A percentile compares a stretch with the other conserved stretches of the same genome.
Conservation (phyloP, 2,797 vertebrate species). For the Glyptemys insculpta region DNA sequence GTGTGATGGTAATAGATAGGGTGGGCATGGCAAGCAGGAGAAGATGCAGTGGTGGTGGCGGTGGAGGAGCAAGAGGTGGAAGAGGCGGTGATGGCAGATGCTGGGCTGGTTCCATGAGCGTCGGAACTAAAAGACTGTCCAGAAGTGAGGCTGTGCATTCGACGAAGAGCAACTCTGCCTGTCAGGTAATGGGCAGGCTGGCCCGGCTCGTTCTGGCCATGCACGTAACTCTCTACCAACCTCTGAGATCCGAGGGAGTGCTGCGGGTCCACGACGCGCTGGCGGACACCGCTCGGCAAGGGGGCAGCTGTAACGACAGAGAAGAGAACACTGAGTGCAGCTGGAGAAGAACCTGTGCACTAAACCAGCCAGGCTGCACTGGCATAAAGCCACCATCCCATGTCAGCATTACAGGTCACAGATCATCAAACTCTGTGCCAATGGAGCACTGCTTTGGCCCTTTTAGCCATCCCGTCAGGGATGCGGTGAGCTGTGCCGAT, state of each 20-base stretch:
- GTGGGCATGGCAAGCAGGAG: conserved; percentile 81
- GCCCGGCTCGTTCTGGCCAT: conserved; percentile 82
- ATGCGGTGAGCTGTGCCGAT: neutral
- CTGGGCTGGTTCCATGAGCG: conserved; percentile 72
- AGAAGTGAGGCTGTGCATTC: conserved; percentile 90
- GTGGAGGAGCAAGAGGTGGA: conserved; percentile 83
- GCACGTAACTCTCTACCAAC: conserved; percentile 94
- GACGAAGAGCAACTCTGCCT: conserved; percentile 84
- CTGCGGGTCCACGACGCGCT: conserved; percentile 94
- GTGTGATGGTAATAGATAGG: conserved; percentile 89
- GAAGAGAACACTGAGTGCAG: neutral
- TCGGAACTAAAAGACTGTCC: conserved; percentile 86
- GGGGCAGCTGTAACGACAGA: conserved; percentile 89
- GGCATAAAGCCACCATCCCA: accelerated
- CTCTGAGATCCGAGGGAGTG: conserved; percentile 95
- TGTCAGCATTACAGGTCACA: accelerated
- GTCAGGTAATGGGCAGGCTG: conserved; percentile 81
- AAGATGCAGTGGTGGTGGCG: conserved; percentile 78
- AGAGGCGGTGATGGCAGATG: conserved; percentile 76
- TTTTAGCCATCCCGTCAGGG: accelerated
- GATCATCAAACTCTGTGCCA: neutral
- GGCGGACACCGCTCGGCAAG: conserved; percentile 92
- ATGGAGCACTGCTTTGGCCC: neutral
- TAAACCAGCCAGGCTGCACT: accelerated
- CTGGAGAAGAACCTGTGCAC: accelerated